phyloP scores from a whole-genome alignment of 2,113 vertebrate species.

The Zapornia atra region DNA sequence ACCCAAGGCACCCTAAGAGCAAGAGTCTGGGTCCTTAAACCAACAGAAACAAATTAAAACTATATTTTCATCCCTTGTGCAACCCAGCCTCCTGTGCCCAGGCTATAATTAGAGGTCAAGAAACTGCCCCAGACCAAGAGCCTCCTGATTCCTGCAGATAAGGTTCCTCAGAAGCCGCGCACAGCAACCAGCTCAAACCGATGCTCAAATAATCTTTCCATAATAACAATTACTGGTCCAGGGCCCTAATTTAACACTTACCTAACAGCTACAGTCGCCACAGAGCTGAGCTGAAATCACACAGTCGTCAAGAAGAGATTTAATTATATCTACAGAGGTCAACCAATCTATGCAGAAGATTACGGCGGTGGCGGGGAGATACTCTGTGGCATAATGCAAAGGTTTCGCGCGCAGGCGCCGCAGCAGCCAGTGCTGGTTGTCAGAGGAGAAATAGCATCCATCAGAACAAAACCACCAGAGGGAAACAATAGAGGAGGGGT shows the following conservation, averaged over 20 bases:
- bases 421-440: background rate
- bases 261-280: background rate
- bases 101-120: background rate
- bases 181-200: background rate
- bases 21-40: background rate
- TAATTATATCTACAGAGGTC: constrained; percentile 45
- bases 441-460: constrained; percentile 15
- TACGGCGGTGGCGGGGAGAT: background rate
- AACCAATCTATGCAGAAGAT: constrained; percentile 1
- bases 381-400: background rate
- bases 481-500: background rate
- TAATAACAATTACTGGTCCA: background rate
- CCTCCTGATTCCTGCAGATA: background rate
- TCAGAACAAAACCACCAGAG: background rate
- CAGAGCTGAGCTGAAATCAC: background rate
- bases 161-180: background rate
- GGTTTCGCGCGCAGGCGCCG: background rate
- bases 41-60: background rate
- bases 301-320: background rate
- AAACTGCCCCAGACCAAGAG: background rate
- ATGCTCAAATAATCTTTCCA: background rate
- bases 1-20: background rate
- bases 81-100: background rate
- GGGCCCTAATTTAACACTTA: background rate
- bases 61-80: background rate